Conservation (phyloP, 2,113 vertebrate genomes). For the Pseudonaja textilis region DNA sequence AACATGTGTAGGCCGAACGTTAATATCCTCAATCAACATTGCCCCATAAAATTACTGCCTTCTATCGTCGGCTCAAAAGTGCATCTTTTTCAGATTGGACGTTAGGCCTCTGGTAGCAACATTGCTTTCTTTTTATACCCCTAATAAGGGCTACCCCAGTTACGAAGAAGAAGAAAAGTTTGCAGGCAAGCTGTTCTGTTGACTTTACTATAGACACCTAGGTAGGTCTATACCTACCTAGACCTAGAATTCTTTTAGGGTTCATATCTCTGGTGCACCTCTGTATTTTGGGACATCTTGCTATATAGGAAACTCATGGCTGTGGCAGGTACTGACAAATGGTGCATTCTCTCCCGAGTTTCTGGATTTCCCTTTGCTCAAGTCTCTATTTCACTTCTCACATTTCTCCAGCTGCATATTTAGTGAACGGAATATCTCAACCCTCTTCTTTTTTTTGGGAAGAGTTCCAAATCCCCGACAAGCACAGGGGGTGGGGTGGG, state of each 20-base stretch:
- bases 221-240: neutral
- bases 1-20: neutral
- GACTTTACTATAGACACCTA: neutral
- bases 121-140: neutral
- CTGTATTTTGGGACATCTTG: neutral
- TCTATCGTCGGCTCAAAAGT: neutral
- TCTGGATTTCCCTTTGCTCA: neutral
- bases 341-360: neutral
- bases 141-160: neutral
- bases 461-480: neutral
- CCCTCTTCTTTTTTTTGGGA: neutral
- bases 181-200: neutral
- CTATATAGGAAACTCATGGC: neutral
- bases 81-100: neutral
- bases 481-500: neutral
- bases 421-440: neutral
- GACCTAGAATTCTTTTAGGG: neutral
- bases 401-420: neutral
- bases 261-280: neutral
- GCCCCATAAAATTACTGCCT: too few species aligned
- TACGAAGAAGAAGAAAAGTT: neutral
- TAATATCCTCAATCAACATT: neutral
- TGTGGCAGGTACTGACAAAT: neutral
- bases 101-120: neutral
- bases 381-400: neutral